Evolutionary conservation across 1,140 invertebrate species (phyloP).

Genomic region (Pseudoatta argentina): DNA sequence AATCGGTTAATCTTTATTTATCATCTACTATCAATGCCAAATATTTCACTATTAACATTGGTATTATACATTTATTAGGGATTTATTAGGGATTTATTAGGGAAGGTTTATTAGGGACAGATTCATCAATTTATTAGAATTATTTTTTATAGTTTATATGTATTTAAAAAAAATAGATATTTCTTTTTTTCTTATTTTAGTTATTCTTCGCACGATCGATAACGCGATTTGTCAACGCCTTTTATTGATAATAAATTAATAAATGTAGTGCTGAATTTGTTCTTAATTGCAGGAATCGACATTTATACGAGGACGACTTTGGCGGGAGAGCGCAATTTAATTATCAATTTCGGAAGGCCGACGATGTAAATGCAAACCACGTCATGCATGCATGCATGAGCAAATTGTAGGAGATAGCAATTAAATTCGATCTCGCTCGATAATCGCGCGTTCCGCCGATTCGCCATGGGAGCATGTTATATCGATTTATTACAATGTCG

Average conservation of each 20-base stretch:
- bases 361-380: conserved; percentile 60
- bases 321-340: conserved; percentile 21
- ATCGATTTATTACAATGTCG: conserved; percentile 11
- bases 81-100: background rate
- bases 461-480: background rate
- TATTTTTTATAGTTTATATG: background rate
- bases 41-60: background rate
- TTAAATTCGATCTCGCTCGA: conserved; percentile 50
- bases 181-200: background rate
- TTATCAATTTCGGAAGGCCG: conserved; percentile 53
- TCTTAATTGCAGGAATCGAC: conserved; percentile 32
- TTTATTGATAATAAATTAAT: conserved; percentile 4
- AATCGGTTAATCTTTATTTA: background rate
- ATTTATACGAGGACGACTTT: conserved; percentile 12
- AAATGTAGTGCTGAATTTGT: background rate
- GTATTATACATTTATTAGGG: background rate
- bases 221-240: background rate
- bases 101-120: background rate
- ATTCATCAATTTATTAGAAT: background rate
- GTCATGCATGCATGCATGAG: conserved; percentile 35
- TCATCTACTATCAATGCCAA: background rate
- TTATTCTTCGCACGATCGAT: background rate
- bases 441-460: conserved; percentile 6
- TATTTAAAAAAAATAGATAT: background rate
- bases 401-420: conserved; percentile 39